A percentile compares a stretch with the other conserved stretches of the same genome.
Conservation (phyloP, 2,797 vertebrate genomes). For the Bradypus variegatus region DNA sequence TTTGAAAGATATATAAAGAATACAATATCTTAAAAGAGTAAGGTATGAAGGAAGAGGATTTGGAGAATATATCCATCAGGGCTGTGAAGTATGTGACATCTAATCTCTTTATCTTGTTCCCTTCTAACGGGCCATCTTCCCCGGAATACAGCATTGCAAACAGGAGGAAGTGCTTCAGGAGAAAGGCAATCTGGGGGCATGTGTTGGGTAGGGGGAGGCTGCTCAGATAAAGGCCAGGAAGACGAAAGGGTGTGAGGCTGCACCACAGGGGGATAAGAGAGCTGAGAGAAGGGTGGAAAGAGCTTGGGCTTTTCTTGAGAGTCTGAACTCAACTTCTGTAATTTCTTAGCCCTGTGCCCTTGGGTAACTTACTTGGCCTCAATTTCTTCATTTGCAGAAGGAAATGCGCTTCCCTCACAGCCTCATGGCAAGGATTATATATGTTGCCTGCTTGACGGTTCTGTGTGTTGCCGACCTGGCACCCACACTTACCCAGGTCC, state of each 20-base stretch:
- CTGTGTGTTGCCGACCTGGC: background rate
- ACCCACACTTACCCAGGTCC: background rate
- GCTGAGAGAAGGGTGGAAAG: background rate
- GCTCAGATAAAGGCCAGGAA: background rate
- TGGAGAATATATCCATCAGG: background rate
- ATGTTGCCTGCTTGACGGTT: background rate
- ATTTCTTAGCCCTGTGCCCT: background rate
- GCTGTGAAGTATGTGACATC: background rate
- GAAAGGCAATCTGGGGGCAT: background rate
- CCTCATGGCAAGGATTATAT: background rate
- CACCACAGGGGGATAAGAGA: too few species aligned
- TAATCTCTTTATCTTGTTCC: background rate
- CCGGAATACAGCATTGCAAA: background rate
- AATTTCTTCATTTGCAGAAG: conserved; percentile 9
- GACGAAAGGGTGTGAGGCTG: background rate
- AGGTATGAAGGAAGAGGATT: background rate
- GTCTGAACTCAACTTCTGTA: background rate
- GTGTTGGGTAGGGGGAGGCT: background rate
- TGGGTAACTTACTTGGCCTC: background rate
- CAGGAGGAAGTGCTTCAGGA: background rate
- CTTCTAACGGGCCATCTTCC: background rate
- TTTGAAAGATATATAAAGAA: background rate
- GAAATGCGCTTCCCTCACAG: background rate
- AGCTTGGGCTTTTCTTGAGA: background rate
- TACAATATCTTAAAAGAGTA: background rate